Base-by-base conservation (phyloP, 2,113 vertebrate genomes). In the Plestiodon gilberti region DNA sequence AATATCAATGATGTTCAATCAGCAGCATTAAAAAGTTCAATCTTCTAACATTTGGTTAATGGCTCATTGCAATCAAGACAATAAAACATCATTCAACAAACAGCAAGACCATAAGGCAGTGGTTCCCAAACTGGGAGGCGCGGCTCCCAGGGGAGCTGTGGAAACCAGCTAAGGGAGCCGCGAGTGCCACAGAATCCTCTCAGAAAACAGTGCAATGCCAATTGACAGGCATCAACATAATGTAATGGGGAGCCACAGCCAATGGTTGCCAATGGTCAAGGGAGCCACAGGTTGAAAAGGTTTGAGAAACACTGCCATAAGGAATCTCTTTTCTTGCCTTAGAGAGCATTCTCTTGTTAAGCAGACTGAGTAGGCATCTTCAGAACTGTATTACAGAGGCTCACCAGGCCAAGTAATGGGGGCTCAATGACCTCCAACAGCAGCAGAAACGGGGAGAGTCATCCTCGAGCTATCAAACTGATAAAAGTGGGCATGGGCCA, bases 91-190 rank as follows among this genome's bases (percentile, higher is more conserved):
- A 59, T 87, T 48, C 89, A n/a, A n/a, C 33, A 33, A 33, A 86
- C 92, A 88, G 61, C 59, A 92, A 85, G 86, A 90, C 80, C 78
- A 55, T 65, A n/a, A n/a, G n/a, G n/a, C n/a, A n/a, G n/a, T n/a
- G n/a, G n/a, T n/a, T n/a, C n/a, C n/a, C n/a, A n/a, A n/a, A n/a
- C n/a, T n/a, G n/a, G n/a, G n/a, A n/a, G n/a, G n/a, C n/a, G n/a
- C n/a, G n/a, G n/a, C n/a, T n/a, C n/a, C n/a, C n/a, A n/a, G n/a
- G n/a, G n/a, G n/a, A n/a, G n/a, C n/a, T n/a, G n/a, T n/a, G n/a
- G n/a, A n/a, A n/a, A n/a, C n/a, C n/a, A n/a, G n/a, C n/a, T n/a
- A n/a, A n/a, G n/a, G n/a, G n/a, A n/a, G n/a, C n/a, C n/a, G n/a
- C n/a, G n/a, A n/a, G n/a, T n/a, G n/a, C n/a, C n/a, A n/a, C n/a